Conservation (phyloP, 2,113 vertebrate genomes). For the Alectura lathami region DNA sequence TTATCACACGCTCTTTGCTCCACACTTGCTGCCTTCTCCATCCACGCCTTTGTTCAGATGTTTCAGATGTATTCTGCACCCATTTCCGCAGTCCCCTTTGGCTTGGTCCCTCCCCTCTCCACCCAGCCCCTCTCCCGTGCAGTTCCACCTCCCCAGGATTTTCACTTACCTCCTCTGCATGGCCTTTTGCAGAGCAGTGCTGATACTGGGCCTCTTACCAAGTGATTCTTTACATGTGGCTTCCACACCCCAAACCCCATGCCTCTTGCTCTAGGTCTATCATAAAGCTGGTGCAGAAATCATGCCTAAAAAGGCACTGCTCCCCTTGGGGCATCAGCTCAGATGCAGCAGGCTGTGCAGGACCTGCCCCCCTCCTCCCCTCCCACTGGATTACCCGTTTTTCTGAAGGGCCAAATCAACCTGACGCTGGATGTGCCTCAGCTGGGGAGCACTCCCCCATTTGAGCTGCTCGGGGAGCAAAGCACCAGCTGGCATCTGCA, state of each 20-base stretch:
- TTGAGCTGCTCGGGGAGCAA: neutral
- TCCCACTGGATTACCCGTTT: neutral
- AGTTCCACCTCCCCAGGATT: neutral
- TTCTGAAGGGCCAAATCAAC: neutral
- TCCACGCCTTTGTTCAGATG: neutral
- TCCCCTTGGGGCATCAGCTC: neutral
- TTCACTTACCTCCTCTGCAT: neutral
- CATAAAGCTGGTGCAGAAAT: neutral
- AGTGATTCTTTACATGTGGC: fast-evolving
- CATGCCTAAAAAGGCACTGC: neutral
- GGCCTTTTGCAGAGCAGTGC: neutral
- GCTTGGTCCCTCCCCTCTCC: neutral
- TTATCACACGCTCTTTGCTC: neutral
- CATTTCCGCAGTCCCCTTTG: neutral
- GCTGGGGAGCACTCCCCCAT: neutral
- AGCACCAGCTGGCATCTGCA: neutral
- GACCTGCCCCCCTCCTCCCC: neutral
- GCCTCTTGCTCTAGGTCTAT: fast-evolving
- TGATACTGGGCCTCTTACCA: fast-evolving
- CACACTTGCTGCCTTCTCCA: neutral
- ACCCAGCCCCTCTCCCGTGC: neutral
- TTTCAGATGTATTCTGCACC: neutral
- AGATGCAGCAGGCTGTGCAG: neutral
- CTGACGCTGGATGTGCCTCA: neutral
- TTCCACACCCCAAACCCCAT: neutral